phyloP scores from a whole-genome alignment of 1,140 invertebrate genomes.

The Pteromalus puparum region DNA sequence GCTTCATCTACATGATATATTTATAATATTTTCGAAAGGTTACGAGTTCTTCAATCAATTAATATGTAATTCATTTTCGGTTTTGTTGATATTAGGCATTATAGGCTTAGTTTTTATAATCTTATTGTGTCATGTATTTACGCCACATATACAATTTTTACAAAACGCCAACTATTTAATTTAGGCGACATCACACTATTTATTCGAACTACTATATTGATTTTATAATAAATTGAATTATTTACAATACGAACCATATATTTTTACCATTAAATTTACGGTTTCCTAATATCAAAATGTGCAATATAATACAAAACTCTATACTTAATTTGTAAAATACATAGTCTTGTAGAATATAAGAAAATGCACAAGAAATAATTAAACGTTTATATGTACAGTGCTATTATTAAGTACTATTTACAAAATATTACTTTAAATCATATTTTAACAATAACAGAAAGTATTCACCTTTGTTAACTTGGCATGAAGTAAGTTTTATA shows the following conservation, averaged over 20 bases:
- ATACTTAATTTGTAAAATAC: slow-evolving; percentile 14
- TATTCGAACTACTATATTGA: no score
- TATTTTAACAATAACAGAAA: slow-evolving; percentile 28
- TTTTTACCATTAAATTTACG: background rate
- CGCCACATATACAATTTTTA: background rate
- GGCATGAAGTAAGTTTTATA: background rate
- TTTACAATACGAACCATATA: slow-evolving; percentile 27
- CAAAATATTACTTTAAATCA: slow-evolving; percentile 43
- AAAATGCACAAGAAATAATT: background rate
- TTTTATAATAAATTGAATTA: slow-evolving; percentile 14
- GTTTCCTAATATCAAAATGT: background rate
- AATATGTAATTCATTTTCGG: no score
- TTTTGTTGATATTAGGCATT: background rate
- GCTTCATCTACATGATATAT: background rate
- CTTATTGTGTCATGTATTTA: background rate
- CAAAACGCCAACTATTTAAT: background rate
- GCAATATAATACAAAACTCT: slow-evolving; percentile 19
- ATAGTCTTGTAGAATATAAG: background rate
- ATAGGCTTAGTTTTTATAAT: background rate
- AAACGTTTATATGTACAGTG: slow-evolving; percentile 28
- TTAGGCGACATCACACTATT: background rate
- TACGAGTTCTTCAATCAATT: background rate
- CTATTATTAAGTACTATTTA: slow-evolving; percentile 40
- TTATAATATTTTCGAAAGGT: background rate
- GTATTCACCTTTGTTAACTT: slow-evolving; percentile 6